Evolutionary conservation across 1,140 invertebrate genomes (phyloP), one percentile per base, ranked within the genome.

Genomic region (Ptiloglossa arizonensis): DNA sequence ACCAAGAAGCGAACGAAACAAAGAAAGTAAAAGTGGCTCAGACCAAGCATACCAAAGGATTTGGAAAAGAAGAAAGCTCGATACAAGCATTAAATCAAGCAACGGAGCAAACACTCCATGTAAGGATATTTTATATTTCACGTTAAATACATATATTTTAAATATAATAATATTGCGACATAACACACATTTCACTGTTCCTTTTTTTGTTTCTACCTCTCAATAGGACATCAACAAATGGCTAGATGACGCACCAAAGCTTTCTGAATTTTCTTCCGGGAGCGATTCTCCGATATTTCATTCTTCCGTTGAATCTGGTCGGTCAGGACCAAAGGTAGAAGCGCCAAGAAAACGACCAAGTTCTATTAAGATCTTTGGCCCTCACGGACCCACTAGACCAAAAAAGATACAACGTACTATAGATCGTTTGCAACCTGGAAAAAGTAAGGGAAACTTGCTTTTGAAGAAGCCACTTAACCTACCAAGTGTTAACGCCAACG

Each of bases 401-500:
- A 94, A 95, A 83, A 96, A 97, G 91, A 93, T 96, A 64, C 96
- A 97, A 89, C 93, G 96, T 78, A 97, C 96, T 2, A 97, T 97
- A 71, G 96, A 97, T 75, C 92, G 96, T 56, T 90, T 97, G 29
- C 96, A 97, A 85, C 96, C 96, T 11, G 96, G 96, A 5, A 97
- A 97, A 92, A 95, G 96, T 81, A 97, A 97, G 92, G 96, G 96
- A 2, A 97, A 97, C 93, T 92, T 97, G n/a, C 92, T 97, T 19
- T 85, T 93, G 29, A 93, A 94, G 59, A 91, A 92, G 44, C 91
- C 89, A 38, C 63, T 88, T 1, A 85, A 87, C 22, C 66, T 83
- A 5, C 73, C 85, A 1, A 86, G 56, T 44, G 66, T 46, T 0
- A 86, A 81, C 24, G 75, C 63, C 5, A 82, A 60, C 13, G 86